phyloP scores from a whole-genome alignment of 92 coral and sea anemone genomes.

The Actinostola sp. region DNA sequence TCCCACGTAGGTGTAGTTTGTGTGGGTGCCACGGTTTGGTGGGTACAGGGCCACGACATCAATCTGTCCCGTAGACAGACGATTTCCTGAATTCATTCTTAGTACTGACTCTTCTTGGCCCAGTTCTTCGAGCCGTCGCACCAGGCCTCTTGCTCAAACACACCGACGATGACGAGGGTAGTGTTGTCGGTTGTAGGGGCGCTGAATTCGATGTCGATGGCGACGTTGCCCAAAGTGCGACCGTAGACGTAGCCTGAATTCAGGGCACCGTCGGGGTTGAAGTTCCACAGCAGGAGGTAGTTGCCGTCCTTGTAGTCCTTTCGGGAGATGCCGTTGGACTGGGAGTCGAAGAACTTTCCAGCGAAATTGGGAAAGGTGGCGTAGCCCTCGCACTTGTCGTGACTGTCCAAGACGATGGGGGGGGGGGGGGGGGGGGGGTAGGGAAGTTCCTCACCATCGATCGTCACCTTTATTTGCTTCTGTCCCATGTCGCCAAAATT shows the following conservation, averaged over 20 bases:
- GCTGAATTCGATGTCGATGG: neutral
- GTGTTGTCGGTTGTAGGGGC: neutral
- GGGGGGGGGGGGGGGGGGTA: no score
- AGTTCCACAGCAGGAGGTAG: constrained; percentile 9
- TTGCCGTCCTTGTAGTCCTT: neutral
- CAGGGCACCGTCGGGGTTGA: constrained; percentile 30
- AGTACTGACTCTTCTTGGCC: neutral
- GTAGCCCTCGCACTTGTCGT: neutral
- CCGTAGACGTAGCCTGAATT: constrained; percentile 1
- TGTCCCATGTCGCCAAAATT: neutral
- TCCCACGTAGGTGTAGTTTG: constrained; percentile 5
- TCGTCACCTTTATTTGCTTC: neutral
- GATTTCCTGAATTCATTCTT: neutral
- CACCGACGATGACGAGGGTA: neutral
- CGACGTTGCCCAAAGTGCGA: neutral
- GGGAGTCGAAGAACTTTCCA: neutral
- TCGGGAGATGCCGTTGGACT: constrained; percentile 2
- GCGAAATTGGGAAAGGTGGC: neutral
- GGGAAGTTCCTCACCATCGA: constrained; percentile 13
- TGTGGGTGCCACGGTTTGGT: neutral
- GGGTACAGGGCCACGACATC: neutral
- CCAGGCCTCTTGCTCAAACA: constrained; percentile 12
- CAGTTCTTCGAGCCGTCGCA: neutral
- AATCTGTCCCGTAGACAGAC: neutral
- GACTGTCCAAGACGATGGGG: neutral